A percentile compares a stretch with the other conserved stretches of the same genome.
These are phyloP conservation scores for Cossypha heuglini DNA, from an alignment of 2,797 vertebrate species.

Conservation along the genomic window DNA sequence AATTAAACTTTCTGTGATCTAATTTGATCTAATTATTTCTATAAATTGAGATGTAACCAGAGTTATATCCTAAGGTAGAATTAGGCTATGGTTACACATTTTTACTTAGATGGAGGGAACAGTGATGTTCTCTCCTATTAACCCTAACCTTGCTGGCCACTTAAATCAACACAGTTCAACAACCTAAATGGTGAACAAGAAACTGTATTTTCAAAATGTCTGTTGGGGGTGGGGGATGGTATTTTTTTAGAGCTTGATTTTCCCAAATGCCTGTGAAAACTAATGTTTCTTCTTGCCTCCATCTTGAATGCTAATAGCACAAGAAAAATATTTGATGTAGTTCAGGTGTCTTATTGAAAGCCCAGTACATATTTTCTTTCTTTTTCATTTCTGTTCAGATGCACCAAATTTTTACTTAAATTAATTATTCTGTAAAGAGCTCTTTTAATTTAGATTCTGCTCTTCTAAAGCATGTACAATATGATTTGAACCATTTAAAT, in stretches of 20 bases:
- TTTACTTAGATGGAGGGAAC: conserved; percentile 31
- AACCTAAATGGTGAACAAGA: not conserved
- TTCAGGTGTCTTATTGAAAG: not conserved
- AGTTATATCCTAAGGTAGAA: conserved; percentile 74
- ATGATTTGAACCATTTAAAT: not conserved
- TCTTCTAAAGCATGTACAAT: not conserved
- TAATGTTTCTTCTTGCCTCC: not conserved
- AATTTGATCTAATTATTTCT: conserved; percentile 80
- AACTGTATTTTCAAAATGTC: not conserved
- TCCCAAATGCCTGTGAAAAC: not conserved
- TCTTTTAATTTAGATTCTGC: not conserved
- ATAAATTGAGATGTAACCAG: conserved; percentile 76
- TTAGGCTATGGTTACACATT: conserved; percentile 54
- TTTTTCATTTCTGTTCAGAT: not conserved
- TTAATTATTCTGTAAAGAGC: not conserved
- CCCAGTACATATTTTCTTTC: not conserved
- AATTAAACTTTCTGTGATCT: conserved; percentile 78
- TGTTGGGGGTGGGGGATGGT: fast-evolving
- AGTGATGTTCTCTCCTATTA: not conserved
- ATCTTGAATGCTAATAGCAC: not conserved
- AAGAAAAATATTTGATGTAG: not conserved
- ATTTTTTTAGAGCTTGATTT: not conserved
- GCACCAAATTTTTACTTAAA: not conserved
- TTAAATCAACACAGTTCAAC: not conserved
- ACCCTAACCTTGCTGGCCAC: not conserved